Evolutionary conservation across 2,797 vertebrate species (phyloP).

Genomic region (Philypnodon macrostomus): DNA sequence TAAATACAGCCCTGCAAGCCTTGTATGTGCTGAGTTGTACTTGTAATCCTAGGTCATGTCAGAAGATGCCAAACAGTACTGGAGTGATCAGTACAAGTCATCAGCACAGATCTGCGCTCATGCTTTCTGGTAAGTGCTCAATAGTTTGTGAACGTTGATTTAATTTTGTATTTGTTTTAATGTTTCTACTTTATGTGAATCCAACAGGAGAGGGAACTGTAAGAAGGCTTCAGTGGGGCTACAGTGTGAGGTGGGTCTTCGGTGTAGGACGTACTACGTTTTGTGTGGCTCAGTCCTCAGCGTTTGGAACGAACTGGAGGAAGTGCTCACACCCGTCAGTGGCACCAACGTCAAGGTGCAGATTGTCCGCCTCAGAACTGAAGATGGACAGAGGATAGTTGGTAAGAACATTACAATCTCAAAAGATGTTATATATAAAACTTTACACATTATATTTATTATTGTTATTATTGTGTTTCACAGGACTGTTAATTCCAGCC

Average conservation of each 20-base stretch:
- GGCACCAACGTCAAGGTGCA: slow-evolving; percentile 98
- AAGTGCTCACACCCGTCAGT: slow-evolving; percentile 91
- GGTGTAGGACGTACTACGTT: slow-evolving; percentile 91
- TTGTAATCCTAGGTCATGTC: slow-evolving; percentile 83
- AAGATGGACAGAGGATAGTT: slow-evolving; percentile 95
- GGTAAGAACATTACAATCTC: slow-evolving; percentile 62
- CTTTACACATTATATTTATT: not conserved
- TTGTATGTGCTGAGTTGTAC: not conserved
- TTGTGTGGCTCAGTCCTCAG: slow-evolving; percentile 97
- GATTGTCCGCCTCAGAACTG: slow-evolving; percentile 92
- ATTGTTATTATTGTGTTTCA: not conserved
- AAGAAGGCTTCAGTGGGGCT: slow-evolving; percentile 93
- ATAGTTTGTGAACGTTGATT: not conserved
- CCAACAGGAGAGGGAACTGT: slow-evolving; percentile 91
- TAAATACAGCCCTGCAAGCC: rapidly evolving
- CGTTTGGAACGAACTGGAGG: slow-evolving; percentile 97
- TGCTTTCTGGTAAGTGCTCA: slow-evolving; percentile 88
- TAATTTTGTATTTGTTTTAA: not conserved
- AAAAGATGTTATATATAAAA: not conserved
- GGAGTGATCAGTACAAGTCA: slow-evolving; percentile 91
- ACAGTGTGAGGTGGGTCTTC: slow-evolving; percentile 91
- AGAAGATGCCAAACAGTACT: slow-evolving; percentile 91
- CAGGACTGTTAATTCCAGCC: slow-evolving; percentile 97
- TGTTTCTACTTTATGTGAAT: not conserved
- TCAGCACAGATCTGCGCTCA: slow-evolving; percentile 94